Evolutionary conservation across 2,113 vertebrate species (phyloP).

Genomic region (Morone saxatilis): DNA sequence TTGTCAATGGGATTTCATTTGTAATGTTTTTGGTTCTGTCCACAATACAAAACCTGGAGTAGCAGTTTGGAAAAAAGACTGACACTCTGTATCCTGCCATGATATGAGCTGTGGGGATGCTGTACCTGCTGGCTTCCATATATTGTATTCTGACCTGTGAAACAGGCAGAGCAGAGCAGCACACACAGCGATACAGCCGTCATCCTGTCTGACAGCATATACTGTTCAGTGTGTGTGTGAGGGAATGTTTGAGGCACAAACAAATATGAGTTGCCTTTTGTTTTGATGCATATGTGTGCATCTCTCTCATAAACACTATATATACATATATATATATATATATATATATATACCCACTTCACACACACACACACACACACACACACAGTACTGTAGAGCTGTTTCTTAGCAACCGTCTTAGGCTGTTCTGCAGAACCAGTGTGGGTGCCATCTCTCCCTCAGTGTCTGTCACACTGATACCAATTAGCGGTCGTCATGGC

Average conservation of each 20-base stretch:
- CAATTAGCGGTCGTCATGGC: conserved; percentile 57
- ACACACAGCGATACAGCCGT: background rate
- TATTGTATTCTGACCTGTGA: conserved; percentile 15
- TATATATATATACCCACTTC: background rate
- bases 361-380: conserved; percentile 1
- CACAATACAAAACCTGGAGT: background rate
- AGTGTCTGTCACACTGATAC: conserved; percentile 61
- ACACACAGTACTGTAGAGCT: conserved; percentile 21
- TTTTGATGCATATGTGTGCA: background rate
- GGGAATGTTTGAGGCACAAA: background rate
- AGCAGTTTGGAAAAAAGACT: background rate
- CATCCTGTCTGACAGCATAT: conserved; percentile 19
- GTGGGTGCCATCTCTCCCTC: conserved; percentile 28
- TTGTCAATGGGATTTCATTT: background rate
- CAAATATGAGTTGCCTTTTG: background rate
- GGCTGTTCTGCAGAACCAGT: conserved; percentile 33
- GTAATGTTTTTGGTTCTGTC: background rate
- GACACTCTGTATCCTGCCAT: background rate
- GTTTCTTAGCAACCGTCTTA: conserved; percentile 71
- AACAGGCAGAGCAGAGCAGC: background rate
- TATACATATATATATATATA: background rate
- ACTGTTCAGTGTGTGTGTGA: background rate
- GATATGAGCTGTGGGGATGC: background rate
- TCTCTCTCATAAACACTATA: conserved; percentile 6
- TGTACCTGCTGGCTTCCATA: conserved; percentile 22